Evolutionary conservation across 2,888 invertebrate genomes (phyloP).

Genomic region (Archaeoteleia sp.): DNA sequence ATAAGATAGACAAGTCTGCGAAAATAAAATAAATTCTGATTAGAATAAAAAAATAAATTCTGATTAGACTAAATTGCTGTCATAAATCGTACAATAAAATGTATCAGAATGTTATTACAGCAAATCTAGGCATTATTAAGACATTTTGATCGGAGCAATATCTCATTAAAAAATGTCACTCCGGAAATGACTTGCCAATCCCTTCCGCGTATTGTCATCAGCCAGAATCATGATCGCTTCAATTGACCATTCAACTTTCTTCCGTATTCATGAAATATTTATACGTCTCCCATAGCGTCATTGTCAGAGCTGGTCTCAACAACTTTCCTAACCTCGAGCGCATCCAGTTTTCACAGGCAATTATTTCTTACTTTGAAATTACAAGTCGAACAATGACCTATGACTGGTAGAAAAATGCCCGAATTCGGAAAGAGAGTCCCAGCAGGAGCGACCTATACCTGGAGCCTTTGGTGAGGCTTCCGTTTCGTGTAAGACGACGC

Average conservation of each 20-base stretch:
- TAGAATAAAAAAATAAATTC: too few relatives aligned
- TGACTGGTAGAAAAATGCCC: conserved; percentile 13
- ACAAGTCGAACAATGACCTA: conserved; percentile 29
- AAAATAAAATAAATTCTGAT: too few relatives aligned
- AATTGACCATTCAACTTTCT: conserved; percentile 7
- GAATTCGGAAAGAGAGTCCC: conserved; percentile 11
- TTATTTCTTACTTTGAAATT: conserved; percentile 59
- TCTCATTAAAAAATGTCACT: conserved; percentile 6
- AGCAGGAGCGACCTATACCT: conserved; percentile 32
- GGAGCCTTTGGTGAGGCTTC: conserved; percentile 48
- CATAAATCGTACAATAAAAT: too few relatives aligned
- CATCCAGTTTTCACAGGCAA: conserved; percentile 62
- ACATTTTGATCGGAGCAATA: not conserved
- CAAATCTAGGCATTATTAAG: too few relatives aligned
- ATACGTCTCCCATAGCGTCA: conserved; percentile 55
- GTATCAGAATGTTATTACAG: too few relatives aligned
- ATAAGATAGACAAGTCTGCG: too few relatives aligned
- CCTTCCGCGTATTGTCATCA: not conserved
- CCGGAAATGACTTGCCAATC: conserved; percentile 21
- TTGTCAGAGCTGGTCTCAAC: conserved; percentile 69
- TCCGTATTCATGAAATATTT: conserved; percentile 16
- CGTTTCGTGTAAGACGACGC: conserved; percentile 57
- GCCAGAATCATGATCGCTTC: not conserved
- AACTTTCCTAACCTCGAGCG: conserved; percentile 54
- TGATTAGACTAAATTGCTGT: too few relatives aligned